Evolutionary conservation across 2,797 vertebrate genomes (phyloP), one percentile per base, ranked within the genome.

Genomic region (Diglossa cyanea): DNA sequence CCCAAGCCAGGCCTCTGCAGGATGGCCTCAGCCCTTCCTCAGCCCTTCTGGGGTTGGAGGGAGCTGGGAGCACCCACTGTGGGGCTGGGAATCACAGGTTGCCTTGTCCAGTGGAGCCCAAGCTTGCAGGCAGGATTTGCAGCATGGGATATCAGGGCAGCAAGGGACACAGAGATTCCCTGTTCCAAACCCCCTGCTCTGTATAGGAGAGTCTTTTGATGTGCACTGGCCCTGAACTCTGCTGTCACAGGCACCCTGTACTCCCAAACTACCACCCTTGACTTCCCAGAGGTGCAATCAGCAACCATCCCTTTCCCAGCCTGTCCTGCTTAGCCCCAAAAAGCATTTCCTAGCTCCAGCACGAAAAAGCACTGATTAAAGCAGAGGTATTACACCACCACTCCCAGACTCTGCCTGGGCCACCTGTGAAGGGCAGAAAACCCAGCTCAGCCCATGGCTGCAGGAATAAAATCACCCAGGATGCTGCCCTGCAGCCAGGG

Each of bases 171-270:
- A 5, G 16, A 86, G 24, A 40, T 61, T 60, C 61, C 60, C 57
- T 12, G 4, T 13, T 42, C 40, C 15, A 68, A 51, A 24, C 4
- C 3, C 25, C 13, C 40, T 40, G 60, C 39, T 35, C 51, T 0
- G 0, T 0, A 15, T 17, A 54, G 77, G 54, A 35, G 8, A 37
- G 21, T 5, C n/a, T 33, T 24, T 17, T 24, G 35, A 23, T 1
- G 1, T 3, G 53, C 81, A 10, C 9, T 11, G 2, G 24, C 21
- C 37, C 1, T 2, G 15, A 80, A 18, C 55, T 33, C 31, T 44
- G 23, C 63, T 66, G 9, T 3, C 71, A 47, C 6, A 19, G 25
- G 25, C 28, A 40, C 17, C 16, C 28, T 19, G n/a, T 5, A 35
- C 7, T 31, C 31, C 37, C 66, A 70, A 51, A 62, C 13, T 9